phyloP scores from a whole-genome alignment of 2,888 invertebrate genomes.

The Trachelus troglodyta region DNA sequence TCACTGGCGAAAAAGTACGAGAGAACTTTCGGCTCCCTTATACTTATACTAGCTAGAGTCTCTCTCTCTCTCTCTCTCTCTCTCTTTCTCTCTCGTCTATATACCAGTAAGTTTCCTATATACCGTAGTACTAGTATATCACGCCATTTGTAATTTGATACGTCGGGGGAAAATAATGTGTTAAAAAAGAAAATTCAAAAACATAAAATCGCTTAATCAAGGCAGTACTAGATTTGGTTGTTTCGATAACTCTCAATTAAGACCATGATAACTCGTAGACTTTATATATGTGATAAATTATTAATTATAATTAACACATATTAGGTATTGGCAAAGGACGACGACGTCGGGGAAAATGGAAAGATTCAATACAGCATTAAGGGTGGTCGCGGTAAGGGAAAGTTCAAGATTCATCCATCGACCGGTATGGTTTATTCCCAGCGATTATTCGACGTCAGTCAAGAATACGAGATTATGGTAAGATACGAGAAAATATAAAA shows the following conservation, averaged over 20 bases:
- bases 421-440: slow-evolving; percentile 86
- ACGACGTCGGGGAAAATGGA: slow-evolving; percentile 85
- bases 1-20: not conserved
- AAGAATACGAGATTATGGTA: slow-evolving; percentile 76
- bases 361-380: slow-evolving; percentile 84
- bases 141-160: not conserved
- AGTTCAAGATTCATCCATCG: slow-evolving; percentile 84
- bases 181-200: not conserved
- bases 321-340: slow-evolving; percentile 85
- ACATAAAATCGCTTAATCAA: not conserved
- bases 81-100: no score
- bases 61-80: not conserved
- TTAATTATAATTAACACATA: slow-evolving; percentile 21
- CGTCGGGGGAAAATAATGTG: not conserved
- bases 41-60: not conserved
- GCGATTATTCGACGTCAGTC: slow-evolving; percentile 76
- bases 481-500: slow-evolving; percentile 43
- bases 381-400: slow-evolving; percentile 81
- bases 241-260: not conserved
- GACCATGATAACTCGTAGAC: not conserved
- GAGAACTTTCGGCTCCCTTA: not conserved
- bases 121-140: not conserved
- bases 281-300: not conserved
- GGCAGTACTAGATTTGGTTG: not conserved
- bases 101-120: not conserved